A percentile compares a stretch with the other conserved stretches of the same genome.
These are phyloP conservation scores for Oncorhynchus kisutch DNA, from an alignment of 2,113 vertebrate genomes.

Conservation along the genomic window DNA sequence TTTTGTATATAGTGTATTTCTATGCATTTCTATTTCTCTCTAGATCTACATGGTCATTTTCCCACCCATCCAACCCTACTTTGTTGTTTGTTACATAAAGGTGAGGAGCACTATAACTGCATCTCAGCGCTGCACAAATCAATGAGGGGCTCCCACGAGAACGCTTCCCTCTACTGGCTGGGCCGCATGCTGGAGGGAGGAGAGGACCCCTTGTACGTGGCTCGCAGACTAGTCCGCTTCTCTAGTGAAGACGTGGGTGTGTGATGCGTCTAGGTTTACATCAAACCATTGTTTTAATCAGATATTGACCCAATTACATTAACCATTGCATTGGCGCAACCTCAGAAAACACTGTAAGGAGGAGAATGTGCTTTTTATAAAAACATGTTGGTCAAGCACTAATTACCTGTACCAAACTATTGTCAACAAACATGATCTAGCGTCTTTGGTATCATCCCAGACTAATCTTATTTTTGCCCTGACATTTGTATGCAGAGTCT, in stretches of 20 bases:
- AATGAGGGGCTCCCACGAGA: conserved; percentile 92
- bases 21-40: too few species aligned
- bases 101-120: conserved; percentile 97
- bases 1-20: too few species aligned
- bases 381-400: background rate
- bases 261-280: conserved; percentile 38
- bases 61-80: background rate
- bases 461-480: too few species aligned
- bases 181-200: conserved; percentile 97
- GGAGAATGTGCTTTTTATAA: too few species aligned
- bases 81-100: conserved; percentile 58
- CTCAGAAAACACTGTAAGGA: too few species aligned
- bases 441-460: background rate
- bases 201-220: conserved; percentile 93
- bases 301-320: too few species aligned
- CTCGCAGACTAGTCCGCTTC: conserved; percentile 91
- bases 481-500: background rate
- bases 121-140: conserved; percentile 97
- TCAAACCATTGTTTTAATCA: too few species aligned
- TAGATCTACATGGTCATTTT: background rate
- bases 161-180: conserved; percentile 94
- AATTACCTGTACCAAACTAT: background rate
- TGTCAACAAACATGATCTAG: background rate
- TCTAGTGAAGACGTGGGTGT: conserved; percentile 95
- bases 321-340: too few species aligned